Percentiles rank a stretch among this genome's conserved stretches.
Evolutionary conservation across 1,140 invertebrate genomes (phyloP).

Genomic region (Dryas iulia): DNA sequence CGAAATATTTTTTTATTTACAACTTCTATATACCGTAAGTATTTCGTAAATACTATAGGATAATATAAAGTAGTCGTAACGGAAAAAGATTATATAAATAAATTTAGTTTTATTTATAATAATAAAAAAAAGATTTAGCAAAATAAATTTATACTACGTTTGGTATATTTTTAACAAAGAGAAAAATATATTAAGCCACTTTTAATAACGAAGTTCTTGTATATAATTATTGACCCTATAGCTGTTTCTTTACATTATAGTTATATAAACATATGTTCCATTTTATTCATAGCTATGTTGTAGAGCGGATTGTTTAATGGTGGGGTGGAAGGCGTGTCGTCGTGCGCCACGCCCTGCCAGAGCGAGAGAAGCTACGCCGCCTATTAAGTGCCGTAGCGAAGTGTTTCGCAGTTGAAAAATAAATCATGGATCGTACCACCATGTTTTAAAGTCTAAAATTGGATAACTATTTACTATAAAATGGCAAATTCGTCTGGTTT

Average conservation of each 20-base stretch:
- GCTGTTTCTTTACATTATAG: constrained; percentile 11
- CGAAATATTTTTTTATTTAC: no score
- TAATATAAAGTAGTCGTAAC: no score
- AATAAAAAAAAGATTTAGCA: no score
- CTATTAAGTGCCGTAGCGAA: constrained; percentile 46
- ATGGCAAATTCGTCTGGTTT: constrained; percentile 15
- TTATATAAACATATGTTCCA: constrained; percentile 19
- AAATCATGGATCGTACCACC: constrained; percentile 4
- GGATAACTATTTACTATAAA: background rate
- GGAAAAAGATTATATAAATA: no score
- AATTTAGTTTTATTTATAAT: no score
- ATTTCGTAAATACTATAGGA: no score
- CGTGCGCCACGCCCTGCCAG: constrained; percentile 59
- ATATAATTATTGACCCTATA: constrained; percentile 6
- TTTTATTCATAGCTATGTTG: constrained; percentile 47
- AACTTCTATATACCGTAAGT: no score
- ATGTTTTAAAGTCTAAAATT: constrained; percentile 46
- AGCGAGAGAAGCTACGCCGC: constrained; percentile 61
- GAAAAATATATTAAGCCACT: no score
- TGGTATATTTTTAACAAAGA: no score
- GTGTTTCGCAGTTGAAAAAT: constrained; percentile 26
- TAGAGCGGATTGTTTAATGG: constrained; percentile 42
- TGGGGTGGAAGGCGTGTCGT: constrained; percentile 59
- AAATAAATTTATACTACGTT: no score
- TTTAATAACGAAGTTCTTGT: background rate